phyloP scores from a whole-genome alignment of 2,888 invertebrate species.

The Pimpla rufipes region DNA sequence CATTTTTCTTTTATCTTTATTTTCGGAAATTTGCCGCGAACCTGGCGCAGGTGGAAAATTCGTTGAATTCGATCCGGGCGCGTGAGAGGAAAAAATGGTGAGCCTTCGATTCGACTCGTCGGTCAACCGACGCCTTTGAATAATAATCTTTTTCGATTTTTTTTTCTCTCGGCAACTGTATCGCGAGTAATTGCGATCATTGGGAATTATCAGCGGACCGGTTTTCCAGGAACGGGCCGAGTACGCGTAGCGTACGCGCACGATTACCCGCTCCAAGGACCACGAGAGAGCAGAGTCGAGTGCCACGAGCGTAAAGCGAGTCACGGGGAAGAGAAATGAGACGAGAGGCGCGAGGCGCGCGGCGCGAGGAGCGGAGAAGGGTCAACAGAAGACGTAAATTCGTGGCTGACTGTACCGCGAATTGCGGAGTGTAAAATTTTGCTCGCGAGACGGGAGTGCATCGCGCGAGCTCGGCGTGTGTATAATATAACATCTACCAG shows the following conservation, averaged over 20 bases:
- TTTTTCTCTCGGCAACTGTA: conserved; percentile 23
- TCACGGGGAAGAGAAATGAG: neutral
- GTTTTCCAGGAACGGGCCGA: neutral
- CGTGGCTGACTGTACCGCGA: conserved; percentile 5
- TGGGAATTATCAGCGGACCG: conserved; percentile 41
- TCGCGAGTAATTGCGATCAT: conserved; percentile 27
- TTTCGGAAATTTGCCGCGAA: neutral
- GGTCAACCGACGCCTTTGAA: neutral
- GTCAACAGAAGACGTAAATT: conserved; percentile 8
- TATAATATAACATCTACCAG: conserved; percentile 59
- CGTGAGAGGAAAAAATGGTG: neutral
- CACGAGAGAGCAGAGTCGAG: neutral
- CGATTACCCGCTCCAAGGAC: conserved; percentile 1
- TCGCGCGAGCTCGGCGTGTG: neutral
- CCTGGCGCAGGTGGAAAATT: neutral
- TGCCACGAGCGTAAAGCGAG: conserved; percentile 2
- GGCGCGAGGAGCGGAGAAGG: neutral
- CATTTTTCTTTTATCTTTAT: no score
- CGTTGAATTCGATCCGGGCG: neutral
- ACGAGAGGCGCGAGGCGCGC: neutral
- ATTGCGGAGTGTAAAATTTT: conserved; percentile 29
- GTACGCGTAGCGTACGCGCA: conserved; percentile 22
- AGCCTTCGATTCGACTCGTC: neutral
- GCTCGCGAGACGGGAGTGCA: neutral
- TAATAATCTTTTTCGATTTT: conserved; percentile 8